Percentiles rank a stretch among this genome's conserved stretches.
Evolutionary conservation across 2,113 vertebrate genomes (phyloP).

Genomic region (Mustela nigripes): DNA sequence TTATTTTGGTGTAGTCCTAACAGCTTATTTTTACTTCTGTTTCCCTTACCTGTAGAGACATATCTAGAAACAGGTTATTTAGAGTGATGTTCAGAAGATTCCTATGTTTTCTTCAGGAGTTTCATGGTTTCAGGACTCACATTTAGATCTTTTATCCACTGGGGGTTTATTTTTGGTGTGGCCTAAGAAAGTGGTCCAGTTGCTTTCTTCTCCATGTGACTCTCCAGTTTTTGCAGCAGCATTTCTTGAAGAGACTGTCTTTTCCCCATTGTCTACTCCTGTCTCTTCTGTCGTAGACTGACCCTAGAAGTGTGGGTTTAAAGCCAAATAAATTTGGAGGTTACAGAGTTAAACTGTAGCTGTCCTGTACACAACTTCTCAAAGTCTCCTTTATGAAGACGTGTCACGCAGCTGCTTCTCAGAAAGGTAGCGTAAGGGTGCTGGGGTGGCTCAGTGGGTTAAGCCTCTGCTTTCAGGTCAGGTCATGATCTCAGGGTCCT

Average conservation of each 20-base stretch:
- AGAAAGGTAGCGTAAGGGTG: accelerated
- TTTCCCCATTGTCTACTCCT: neutral
- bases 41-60: neutral
- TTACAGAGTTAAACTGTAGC: neutral
- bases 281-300: neutral
- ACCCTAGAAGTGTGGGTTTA: neutral
- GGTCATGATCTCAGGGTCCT: no score
- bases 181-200: neutral
- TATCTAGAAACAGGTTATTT: neutral
- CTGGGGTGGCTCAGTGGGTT: no score
- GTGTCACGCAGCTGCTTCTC: neutral
- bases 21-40: neutral
- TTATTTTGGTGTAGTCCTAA: neutral
- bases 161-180: neutral
- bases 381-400: neutral
- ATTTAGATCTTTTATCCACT: neutral
- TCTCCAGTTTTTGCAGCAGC: neutral
- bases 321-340: neutral
- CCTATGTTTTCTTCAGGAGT: neutral
- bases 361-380: neutral
- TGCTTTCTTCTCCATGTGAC: neutral
- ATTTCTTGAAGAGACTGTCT: neutral
- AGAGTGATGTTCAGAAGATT: neutral
- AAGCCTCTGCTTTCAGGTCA: no score
- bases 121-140: neutral